phyloP scores from a whole-genome alignment of 2,797 vertebrate species.

The Nothura maculosa region DNA sequence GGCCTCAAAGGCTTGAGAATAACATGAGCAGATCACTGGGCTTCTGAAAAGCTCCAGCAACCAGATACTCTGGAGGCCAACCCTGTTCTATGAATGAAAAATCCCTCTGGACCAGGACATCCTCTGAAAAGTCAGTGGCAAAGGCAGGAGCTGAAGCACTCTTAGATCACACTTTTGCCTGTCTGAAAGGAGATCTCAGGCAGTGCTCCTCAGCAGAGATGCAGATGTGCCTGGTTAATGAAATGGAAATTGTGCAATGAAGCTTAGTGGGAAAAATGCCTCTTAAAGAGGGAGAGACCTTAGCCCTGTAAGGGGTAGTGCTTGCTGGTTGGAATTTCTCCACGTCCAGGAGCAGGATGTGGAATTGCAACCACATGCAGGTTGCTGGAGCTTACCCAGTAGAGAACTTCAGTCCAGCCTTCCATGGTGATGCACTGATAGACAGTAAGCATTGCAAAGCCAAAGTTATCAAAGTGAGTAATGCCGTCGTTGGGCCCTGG shows the following conservation, averaged over 20 bases:
- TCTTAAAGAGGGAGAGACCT: background rate
- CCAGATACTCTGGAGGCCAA: background rate
- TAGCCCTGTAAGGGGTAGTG: background rate
- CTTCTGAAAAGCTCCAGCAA: background rate
- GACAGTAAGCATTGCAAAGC: slow-evolving; percentile 97
- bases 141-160: background rate
- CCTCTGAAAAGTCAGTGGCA: too few relatives aligned
- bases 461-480: slow-evolving; percentile 98
- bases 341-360: too few relatives aligned
- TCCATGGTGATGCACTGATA: slow-evolving; percentile 99
- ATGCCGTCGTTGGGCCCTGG: slow-evolving; percentile 95
- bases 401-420: slow-evolving; percentile 96
- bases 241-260: background rate
- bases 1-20: background rate
- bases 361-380: background rate
- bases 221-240: background rate
- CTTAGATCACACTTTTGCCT: background rate
- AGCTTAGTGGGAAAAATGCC: background rate
- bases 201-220: background rate
- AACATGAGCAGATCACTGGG: background rate
- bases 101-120: background rate
- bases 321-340: background rate
- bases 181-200: background rate
- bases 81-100: background rate
- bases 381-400: slow-evolving; percentile 87